Evolutionary conservation across 2,888 invertebrate genomes (phyloP).

Genomic region (Graphium colonna): DNA sequence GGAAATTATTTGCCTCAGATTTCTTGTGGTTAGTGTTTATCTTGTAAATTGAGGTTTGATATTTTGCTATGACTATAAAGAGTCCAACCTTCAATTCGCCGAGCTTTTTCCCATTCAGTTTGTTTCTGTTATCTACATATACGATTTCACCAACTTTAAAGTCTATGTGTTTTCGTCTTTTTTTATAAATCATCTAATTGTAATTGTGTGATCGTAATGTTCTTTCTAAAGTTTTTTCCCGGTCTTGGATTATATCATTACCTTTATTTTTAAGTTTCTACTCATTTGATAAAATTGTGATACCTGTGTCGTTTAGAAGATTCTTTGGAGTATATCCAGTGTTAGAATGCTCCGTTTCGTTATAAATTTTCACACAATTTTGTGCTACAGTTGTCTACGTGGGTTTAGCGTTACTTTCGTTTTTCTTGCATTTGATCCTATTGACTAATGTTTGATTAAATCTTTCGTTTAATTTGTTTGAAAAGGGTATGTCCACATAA

Average conservation of each 20-base stretch:
- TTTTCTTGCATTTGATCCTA: slow-evolving; percentile 36
- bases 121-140: slow-evolving; percentile 33
- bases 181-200: too few relatives aligned
- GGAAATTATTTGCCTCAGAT: slow-evolving; percentile 28
- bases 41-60: slow-evolving; percentile 33
- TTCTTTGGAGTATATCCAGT: slow-evolving; percentile 25
- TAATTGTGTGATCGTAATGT: slow-evolving; percentile 22
- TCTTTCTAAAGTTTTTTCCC: slow-evolving; percentile 22
- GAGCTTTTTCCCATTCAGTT: slow-evolving; percentile 32
- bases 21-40: slow-evolving; percentile 31
- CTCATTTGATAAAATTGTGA: too few relatives aligned
- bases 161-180: slow-evolving; percentile 1
- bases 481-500: slow-evolving; percentile 36
- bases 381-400: slow-evolving; percentile 33
- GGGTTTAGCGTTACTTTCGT: slow-evolving; percentile 26
- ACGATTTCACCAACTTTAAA: slow-evolving; percentile 23
- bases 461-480: slow-evolving; percentile 30
- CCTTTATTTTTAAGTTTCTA: too few relatives aligned
- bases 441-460: slow-evolving; percentile 35
- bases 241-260: too few relatives aligned
- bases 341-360: slow-evolving; percentile 24
- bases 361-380: slow-evolving; percentile 24
- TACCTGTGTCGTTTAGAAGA: slow-evolving; percentile 19
- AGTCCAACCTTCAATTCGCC: slow-evolving; percentile 35
- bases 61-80: slow-evolving; percentile 28